Base-by-base conservation (phyloP, 1,140 invertebrate genomes). In the Aphidius gifuensis region DNA sequence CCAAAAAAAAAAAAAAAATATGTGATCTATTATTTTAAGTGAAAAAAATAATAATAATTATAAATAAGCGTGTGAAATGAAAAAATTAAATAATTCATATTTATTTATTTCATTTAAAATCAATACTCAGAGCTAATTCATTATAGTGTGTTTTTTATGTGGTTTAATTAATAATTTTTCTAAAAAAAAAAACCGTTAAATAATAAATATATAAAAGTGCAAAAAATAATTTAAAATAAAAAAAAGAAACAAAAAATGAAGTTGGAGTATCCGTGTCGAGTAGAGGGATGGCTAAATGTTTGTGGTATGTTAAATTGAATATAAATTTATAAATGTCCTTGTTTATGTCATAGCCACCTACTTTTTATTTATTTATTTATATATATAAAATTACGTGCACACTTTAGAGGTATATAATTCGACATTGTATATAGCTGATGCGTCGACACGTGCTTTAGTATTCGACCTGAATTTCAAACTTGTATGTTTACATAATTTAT, bases 251-350 rank as follows among this genome's bases (percentile, higher is more conserved):
- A 50, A 61, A 71, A 64, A 59, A 81, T 81, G 78, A 83, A 80
- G 70, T 65, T 85, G 65, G 82, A 84, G 66, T 86, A 85, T 72
- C 85, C 85, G 23, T 83, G 79, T 65, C 77, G 85, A 16, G 84
- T 86, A 53, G 85, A 86, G 78, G 85, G 85, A 60, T 86, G 85
- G 85, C 79, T 86, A 65, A 85, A 85, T 68, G 81, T 85, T 69
- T 84, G 82, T 67, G 85, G 85, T 86, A 66, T 82, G 84, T 77
- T 50, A 32, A n/a, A 16, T 23, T 9, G 40, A 16, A 38, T 44
- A 53, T 9, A 39, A 49, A 16, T 6, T 16, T 50, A 7, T 21
- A 9, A 53, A 53, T 39, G 50, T n/a, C 32, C 40, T 53, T 46
- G 44, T 46, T 8, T 9, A n/a, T 46, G 44, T 8, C n/a, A 9